A percentile compares a stretch with the other conserved stretches of the same genome.
Conservation (phyloP, 2,797 vertebrate species). For the Galago senegalensis region DNA sequence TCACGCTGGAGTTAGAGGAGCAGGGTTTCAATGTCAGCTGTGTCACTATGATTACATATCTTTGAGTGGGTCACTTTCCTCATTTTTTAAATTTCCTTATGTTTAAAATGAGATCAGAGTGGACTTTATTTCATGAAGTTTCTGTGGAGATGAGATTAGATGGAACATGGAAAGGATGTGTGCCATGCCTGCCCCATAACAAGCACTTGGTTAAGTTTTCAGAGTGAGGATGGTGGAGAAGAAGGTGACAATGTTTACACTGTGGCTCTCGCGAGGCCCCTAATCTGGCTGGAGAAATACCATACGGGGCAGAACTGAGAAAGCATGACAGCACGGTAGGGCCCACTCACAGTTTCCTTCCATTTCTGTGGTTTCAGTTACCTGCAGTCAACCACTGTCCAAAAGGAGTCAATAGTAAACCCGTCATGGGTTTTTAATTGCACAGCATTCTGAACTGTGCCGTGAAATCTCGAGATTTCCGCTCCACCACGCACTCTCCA, state of each 20-base stretch:
- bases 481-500: not conserved
- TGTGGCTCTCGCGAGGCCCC: rapidly evolving
- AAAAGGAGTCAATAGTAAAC: not conserved
- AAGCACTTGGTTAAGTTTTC: not conserved
- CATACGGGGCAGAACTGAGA: not conserved
- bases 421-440: not conserved
- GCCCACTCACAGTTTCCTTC: not conserved
- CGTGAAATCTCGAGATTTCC: not conserved
- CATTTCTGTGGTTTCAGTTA: not conserved
- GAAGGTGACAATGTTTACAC: not conserved
- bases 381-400: not conserved
- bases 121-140: not conserved
- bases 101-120: not conserved
- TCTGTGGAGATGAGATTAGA: not conserved
- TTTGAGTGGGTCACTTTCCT: not conserved
- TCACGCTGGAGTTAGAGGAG: not conserved
- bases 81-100: not conserved
- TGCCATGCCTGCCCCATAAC: rapidly evolving
- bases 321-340: not conserved
- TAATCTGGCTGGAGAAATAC: not conserved
- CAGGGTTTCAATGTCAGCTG: not conserved
- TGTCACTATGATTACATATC: not conserved
- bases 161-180: not conserved
- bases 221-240: not conserved
- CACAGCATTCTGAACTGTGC: not conserved